Base-by-base conservation (phyloP, 2,797 vertebrate genomes). In the Rhinichthys osculus region DNA sequence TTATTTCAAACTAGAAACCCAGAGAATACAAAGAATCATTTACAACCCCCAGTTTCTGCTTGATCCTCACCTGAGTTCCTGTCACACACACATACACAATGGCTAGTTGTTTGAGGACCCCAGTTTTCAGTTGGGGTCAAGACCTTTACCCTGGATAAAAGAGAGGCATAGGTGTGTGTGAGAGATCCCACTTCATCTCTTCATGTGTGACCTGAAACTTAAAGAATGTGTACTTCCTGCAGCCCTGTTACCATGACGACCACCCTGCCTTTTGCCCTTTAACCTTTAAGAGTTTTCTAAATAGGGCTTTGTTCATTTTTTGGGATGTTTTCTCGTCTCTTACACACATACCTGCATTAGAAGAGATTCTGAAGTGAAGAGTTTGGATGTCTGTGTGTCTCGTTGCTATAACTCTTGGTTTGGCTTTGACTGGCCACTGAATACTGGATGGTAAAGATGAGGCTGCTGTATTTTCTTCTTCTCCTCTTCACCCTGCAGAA, bases 21-120 rank as follows among this genome's bases (percentile, higher is more conserved):
- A 72, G 47, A 79, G 33, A 83, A 83, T 62, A 90, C 87, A 90
- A 88, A 85, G 87, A 67, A 64, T 38, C 72, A 85, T 90, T 90
- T 83, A 84, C 64, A 87, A 76, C 50, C 81, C 83, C 81, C 89
- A 64, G 57, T 57, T 82, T 67, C 64, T 38, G 7, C 42, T 59
- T 50, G 44, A 81, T 44, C 33, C 78, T 69, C n/a, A 69, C 35
- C 82, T 57, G 76, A 82, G 54, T 62, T 87, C 78, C 84, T 74
- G 30, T 47, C 67, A 70, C 79, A 82, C n/a, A 74, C n/a, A 82
- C 27, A 84, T 40, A 70, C 59, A 71, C 83, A 82, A 74, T 62
- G 27, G 52, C 52, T 69, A 73, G 52, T 50, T 80, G 77, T 80
- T 50, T 64, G 13, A 57, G 38, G 35, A 72, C n/a, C 40, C 17